These are phyloP conservation scores for Lathronympha strigana DNA, from an alignment of 2,888 invertebrate species.

Conservation along the genomic window DNA sequence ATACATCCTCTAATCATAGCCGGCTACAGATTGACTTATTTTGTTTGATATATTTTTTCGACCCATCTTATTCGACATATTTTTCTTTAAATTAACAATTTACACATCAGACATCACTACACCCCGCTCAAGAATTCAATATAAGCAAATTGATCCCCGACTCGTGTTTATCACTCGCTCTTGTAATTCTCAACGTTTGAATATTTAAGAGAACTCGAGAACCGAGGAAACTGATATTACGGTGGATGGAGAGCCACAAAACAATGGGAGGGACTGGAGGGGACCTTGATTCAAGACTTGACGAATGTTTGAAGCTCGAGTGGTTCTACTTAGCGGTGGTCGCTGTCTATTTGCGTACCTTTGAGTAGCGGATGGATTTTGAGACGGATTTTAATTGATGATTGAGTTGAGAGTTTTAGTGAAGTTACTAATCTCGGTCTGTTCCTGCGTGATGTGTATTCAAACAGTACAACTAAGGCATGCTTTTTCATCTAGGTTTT, in stretches of 20 bases:
- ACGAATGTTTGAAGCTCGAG: constrained; percentile 19
- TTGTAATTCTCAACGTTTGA: constrained; percentile 26
- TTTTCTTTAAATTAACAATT: background rate
- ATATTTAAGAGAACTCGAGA: constrained; percentile 31
- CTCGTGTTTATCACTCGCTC: constrained; percentile 1
- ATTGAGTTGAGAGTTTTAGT: background rate
- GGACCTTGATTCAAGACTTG: constrained; percentile 20
- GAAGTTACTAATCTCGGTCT: no score
- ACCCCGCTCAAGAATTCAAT: background rate
- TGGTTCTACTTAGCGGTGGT: constrained; percentile 3
- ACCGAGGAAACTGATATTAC: no score
- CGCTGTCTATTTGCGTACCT: constrained; percentile 15
- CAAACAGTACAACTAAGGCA: no score
- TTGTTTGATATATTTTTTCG: no score
- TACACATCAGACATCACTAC: no score
- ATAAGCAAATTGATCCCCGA: constrained; percentile 10
- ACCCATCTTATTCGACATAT: background rate
- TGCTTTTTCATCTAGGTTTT: no score
- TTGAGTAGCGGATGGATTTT: background rate
- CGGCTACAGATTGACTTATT: no score
- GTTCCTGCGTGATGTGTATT: no score
- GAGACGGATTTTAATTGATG: background rate
- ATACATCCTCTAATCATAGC: no score
- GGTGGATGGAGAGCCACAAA: constrained; percentile 13
- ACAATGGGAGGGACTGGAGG: constrained; percentile 25